Conservation (phyloP, 1,140 invertebrate species). For the Drosophila parabipectinata region DNA sequence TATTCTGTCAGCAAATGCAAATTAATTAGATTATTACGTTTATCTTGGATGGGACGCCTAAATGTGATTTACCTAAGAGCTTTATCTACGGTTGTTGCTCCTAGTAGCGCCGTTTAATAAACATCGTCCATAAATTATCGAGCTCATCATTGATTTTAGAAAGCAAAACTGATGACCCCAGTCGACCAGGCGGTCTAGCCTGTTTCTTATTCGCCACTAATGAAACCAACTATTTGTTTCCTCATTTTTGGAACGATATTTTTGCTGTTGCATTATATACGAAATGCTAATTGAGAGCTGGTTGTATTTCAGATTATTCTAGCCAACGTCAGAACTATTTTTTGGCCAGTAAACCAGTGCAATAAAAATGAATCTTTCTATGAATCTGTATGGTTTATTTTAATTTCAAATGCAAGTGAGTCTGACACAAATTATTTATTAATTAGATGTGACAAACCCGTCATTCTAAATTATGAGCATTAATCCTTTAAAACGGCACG, state of each 20-base stretch:
- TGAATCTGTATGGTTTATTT: background rate
- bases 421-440: background rate
- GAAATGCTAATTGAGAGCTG: conserved; percentile 17
- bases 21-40: conserved; percentile 71
- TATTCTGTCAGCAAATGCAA: conserved; percentile 52
- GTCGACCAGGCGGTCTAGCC: conserved; percentile 34
- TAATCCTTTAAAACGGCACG: background rate
- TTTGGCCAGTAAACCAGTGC: background rate
- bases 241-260: conserved; percentile 37
- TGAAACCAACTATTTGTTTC: conserved; percentile 51
- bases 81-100: conserved; percentile 55
- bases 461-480: background rate
- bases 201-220: conserved; percentile 48
- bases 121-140: conserved; percentile 59
- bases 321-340: conserved; percentile 4
- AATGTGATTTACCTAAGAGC: conserved; percentile 65
- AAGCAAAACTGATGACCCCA: conserved; percentile 54
- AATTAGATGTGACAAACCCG: background rate
- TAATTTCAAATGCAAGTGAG: background rate
- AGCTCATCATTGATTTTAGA: conserved; percentile 42
- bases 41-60: conserved; percentile 56
- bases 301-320: conserved; percentile 6
- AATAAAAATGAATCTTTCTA: background rate
- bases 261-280: conserved; percentile 40
- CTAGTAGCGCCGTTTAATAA: conserved; percentile 61